Base-by-base conservation (phyloP, 1,140 invertebrate genomes). In the Leucophenga varia region DNA sequence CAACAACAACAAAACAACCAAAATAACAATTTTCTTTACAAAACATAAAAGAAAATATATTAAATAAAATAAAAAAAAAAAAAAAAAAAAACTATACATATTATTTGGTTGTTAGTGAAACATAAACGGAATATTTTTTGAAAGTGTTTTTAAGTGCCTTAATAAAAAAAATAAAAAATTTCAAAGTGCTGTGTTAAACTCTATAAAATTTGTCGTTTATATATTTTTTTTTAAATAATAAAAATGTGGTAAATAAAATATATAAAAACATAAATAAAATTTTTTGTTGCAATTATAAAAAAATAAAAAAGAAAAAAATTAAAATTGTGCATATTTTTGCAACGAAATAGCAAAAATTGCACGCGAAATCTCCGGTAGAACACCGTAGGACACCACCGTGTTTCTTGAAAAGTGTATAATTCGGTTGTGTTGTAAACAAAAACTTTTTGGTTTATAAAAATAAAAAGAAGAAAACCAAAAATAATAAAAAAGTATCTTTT, bases 81-180 rank as follows among this genome's bases (percentile, higher is more conserved):
- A 42, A 37, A 43, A 57, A 36, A 38, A 46, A 37, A 61, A 54
- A 59, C 49, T 59, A 68, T 59, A 67, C 56, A 59, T 67, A 67
- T 68, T 63, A 67, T 67, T 67, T 67, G 63, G 63, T 67, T 67
- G 63, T 67, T 67, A 67, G 63, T 67, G 44, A 47, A 43, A 36
- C 22, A 17, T 43, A 52, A 39, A 67, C 48, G 50, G 51, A 43
- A 43, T 31, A 30, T 25, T 6, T 36, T n/a, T 36, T 36, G 34
- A 21, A n/a, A n/a, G n/a, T n/a, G n/a, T n/a, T n/a, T n/a, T n/a
- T 8, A 19, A 39, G n/a, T 39, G 10, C 3, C 17, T 39, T 19
- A 12, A 39, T 13, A 42, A 42, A 17, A 39, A 7, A 39, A n/a
- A 34, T 13, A 6, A 34, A 34, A 8, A 25, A 25, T 8, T 34